phyloP scores from a whole-genome alignment of 2,888 invertebrate genomes.

The Plebejus melissa region DNA sequence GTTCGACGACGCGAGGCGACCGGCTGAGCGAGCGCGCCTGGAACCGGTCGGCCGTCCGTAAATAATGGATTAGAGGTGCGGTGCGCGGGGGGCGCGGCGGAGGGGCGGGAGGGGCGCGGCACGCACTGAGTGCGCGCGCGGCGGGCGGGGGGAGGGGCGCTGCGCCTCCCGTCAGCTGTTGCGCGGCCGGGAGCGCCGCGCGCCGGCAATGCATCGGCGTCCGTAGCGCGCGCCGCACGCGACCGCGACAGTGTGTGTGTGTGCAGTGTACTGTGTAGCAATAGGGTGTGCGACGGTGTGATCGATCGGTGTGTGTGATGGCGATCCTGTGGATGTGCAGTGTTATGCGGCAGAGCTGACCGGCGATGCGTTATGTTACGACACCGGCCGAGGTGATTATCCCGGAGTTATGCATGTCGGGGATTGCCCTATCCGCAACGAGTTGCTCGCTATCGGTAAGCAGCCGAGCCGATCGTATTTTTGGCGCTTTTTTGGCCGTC shows the following conservation, averaged over 20 bases:
- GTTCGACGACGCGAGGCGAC: slow-evolving; percentile 70
- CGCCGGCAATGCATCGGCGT: slow-evolving; percentile 74
- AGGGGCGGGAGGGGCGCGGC: slow-evolving; percentile 70
- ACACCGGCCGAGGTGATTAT: slow-evolving; percentile 78
- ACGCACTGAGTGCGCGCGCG: slow-evolving; percentile 69
- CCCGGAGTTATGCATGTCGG: slow-evolving; percentile 59
- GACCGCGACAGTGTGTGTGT: slow-evolving; percentile 48
- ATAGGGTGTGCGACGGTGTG: slow-evolving; percentile 43
- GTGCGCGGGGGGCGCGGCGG: slow-evolving; percentile 60
- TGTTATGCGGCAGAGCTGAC: slow-evolving; percentile 64
- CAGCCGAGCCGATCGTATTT: slow-evolving; percentile 45
- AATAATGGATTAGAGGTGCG: slow-evolving; percentile 77
- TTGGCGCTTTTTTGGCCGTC: slow-evolving; percentile 53
- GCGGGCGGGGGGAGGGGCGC: slow-evolving; percentile 49
- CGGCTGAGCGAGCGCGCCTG: slow-evolving; percentile 71
- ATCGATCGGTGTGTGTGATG: slow-evolving; percentile 57
- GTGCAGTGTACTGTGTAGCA: slow-evolving; percentile 41
- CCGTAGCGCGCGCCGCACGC: slow-evolving; percentile 65
- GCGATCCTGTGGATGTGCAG: slow-evolving; percentile 58
- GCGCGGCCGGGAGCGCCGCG: slow-evolving; percentile 72
- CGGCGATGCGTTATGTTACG: slow-evolving; percentile 75
- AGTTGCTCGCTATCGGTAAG: slow-evolving; percentile 57
- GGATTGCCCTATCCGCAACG: slow-evolving; percentile 47
- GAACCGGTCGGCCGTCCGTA: slow-evolving; percentile 77
- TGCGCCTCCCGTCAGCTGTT: slow-evolving; percentile 78